These are phyloP conservation scores for Lordiphosa mommai DNA, from an alignment of 1,140 invertebrate species.

Conservation along the genomic window DNA sequence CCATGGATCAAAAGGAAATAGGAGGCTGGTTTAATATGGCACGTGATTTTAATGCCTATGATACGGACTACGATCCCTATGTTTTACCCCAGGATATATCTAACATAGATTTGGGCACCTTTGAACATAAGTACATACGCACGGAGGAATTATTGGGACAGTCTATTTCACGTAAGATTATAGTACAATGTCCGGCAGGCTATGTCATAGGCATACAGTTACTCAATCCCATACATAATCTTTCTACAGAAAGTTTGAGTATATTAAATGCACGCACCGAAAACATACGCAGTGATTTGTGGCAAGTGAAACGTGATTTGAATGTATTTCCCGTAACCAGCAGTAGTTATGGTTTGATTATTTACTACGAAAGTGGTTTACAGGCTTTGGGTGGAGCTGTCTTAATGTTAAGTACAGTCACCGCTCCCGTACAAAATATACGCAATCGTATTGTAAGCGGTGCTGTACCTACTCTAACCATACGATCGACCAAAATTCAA, in stretches of 20 bases:
- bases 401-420: constrained; percentile 89
- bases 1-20: constrained; percentile 92
- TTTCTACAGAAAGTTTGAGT: constrained; percentile 89
- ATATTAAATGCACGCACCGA: constrained; percentile 87
- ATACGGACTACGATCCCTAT: constrained; percentile 86
- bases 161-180: constrained; percentile 82
- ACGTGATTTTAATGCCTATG: constrained; percentile 84
- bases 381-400: constrained; percentile 90
- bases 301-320: constrained; percentile 90
- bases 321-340: constrained; percentile 93
- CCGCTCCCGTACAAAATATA: constrained; percentile 85
- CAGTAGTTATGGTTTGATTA: constrained; percentile 89
- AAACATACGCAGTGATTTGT: constrained; percentile 83
- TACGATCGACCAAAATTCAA: constrained; percentile 87
- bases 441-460: constrained; percentile 87
- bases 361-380: constrained; percentile 90
- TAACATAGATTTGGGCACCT: constrained; percentile 85
- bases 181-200: constrained; percentile 86
- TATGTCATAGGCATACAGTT: constrained; percentile 90
- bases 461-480: constrained; percentile 86
- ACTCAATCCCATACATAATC: constrained; percentile 92
- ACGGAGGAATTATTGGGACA: constrained; percentile 84
- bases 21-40: constrained; percentile 93
- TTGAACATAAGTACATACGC: constrained; percentile 88
- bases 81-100: constrained; percentile 83